Conservation (phyloP, 2,113 vertebrate species). For the Chitala chitala region DNA sequence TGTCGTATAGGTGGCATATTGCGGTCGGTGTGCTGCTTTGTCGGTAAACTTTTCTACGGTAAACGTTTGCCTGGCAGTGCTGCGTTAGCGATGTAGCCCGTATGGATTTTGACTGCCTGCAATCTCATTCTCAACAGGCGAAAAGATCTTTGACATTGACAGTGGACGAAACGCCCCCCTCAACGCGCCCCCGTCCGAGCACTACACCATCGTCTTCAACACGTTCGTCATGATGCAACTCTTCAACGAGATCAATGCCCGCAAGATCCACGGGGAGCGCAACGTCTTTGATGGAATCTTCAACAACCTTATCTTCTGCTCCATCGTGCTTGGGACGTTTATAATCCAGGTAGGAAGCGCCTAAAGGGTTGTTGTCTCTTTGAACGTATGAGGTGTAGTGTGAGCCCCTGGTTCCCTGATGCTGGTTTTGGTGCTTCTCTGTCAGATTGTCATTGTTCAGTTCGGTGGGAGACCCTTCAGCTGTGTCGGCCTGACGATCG, state of each 20-base stretch:
- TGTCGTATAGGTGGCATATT: no score
- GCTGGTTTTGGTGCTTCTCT: not conserved
- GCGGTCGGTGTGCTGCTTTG: no score
- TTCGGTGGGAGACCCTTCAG: constrained; percentile 97
- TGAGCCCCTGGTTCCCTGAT: not conserved
- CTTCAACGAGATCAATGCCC: constrained; percentile 97
- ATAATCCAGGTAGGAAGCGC: constrained; percentile 79
- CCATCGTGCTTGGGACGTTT: constrained; percentile 93
- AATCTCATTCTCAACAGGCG: constrained; percentile 60
- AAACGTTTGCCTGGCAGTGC: no score
- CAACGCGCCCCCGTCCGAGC: constrained; percentile 88
- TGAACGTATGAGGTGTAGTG: no score
- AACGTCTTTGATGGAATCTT: constrained; percentile 98
- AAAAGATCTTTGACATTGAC: constrained; percentile 91
- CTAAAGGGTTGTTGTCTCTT: no score
- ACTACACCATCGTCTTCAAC: constrained; percentile 98
- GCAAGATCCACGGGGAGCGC: constrained; percentile 97
- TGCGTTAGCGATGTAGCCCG: no score
- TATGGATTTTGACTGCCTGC: not conserved
- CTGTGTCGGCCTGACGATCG: constrained; percentile 81
- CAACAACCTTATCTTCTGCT: constrained; percentile 95
- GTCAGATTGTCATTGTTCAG: constrained; percentile 91
- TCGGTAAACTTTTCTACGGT: no score
- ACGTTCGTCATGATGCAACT: constrained; percentile 98
- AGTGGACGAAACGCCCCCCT: constrained; percentile 88